Percentiles rank a stretch among this genome's conserved stretches.
phyloP scores from a whole-genome alignment of 2,113 vertebrate species.

The Seriola dumerili region DNA sequence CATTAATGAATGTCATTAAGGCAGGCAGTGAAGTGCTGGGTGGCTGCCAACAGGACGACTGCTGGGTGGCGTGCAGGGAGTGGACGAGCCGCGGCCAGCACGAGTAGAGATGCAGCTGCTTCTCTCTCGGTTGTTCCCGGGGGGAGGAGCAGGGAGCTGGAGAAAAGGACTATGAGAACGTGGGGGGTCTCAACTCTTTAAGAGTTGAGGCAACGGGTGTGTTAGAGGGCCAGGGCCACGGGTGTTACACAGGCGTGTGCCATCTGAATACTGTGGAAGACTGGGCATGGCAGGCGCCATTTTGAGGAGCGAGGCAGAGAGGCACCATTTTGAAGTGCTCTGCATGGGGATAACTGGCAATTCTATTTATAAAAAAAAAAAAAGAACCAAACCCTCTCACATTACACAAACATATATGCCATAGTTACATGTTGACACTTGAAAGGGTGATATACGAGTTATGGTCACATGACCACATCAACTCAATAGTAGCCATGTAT shows the following conservation, averaged over 20 bases:
- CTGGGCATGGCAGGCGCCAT: conserved; percentile 38
- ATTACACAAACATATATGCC: not conserved
- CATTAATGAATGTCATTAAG: conserved; percentile 70
- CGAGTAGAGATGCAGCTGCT: conserved; percentile 49
- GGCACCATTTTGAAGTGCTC: conserved; percentile 50
- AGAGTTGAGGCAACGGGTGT: not conserved
- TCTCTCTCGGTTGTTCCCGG: not conserved
- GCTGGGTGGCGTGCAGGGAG: conserved; percentile 42
- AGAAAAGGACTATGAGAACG: conserved; percentile 25
- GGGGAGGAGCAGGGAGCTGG: conserved; percentile 7
- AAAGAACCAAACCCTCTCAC: not conserved
- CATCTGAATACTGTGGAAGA: not conserved
- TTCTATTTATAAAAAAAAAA: not conserved
- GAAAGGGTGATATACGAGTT: not conserved
- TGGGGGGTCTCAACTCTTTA: conserved; percentile 32
- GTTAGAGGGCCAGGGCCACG: not conserved
- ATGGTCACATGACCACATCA: not conserved
- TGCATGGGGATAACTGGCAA: not conserved
- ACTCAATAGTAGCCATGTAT: too few relatives aligned
- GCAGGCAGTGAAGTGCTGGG: conserved; percentile 57
- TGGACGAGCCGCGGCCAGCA: conserved; percentile 9
- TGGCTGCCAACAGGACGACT: conserved; percentile 62
- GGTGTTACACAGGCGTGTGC: conserved; percentile 12
- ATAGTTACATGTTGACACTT: not conserved
- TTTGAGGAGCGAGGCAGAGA: conserved; percentile 24